These are phyloP conservation scores for Ammodytes marinus DNA, from an alignment of 2,113 vertebrate species.

Conservation along the genomic window DNA sequence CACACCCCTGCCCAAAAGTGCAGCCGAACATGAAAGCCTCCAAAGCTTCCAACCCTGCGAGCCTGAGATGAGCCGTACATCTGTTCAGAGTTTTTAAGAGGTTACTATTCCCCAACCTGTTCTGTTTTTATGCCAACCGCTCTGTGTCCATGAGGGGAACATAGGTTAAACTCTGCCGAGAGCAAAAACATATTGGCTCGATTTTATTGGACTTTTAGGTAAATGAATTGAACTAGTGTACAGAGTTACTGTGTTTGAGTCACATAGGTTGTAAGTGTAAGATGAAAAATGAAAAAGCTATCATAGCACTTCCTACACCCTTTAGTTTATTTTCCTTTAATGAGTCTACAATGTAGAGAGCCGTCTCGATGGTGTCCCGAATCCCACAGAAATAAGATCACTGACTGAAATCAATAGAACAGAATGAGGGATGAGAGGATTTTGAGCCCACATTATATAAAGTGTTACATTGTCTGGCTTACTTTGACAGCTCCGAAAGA, in stretches of 20 bases:
- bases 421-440: slow-evolving; percentile 60
- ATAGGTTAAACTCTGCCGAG: slow-evolving; percentile 31
- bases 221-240: slow-evolving; percentile 35
- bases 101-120: slow-evolving; percentile 24
- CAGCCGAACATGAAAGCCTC: slow-evolving; percentile 14
- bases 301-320: slow-evolving; percentile 2
- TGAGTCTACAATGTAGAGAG: slow-evolving; percentile 46
- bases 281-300: slow-evolving; percentile 35
- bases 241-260: slow-evolving; percentile 33
- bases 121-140: slow-evolving; percentile 6
- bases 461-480: slow-evolving; percentile 63
- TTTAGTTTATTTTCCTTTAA: slow-evolving; percentile 49
- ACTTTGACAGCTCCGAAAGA: slow-evolving; percentile 59
- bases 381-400: slow-evolving; percentile 54
- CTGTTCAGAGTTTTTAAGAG: slow-evolving; percentile 24
- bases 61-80: slow-evolving; percentile 23
- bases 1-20: slow-evolving; percentile 14
- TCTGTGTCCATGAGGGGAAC: slow-evolving; percentile 33
- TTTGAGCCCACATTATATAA: slow-evolving; percentile 62
- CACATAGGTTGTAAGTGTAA: slow-evolving; percentile 1
- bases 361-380: slow-evolving; percentile 23
- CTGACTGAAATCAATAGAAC: slow-evolving; percentile 64
- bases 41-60: not conserved
- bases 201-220: slow-evolving; percentile 36
- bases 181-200: slow-evolving; percentile 48